Base-by-base conservation (phyloP, 2,113 vertebrate genomes). In the Vicugna pacos region DNA sequence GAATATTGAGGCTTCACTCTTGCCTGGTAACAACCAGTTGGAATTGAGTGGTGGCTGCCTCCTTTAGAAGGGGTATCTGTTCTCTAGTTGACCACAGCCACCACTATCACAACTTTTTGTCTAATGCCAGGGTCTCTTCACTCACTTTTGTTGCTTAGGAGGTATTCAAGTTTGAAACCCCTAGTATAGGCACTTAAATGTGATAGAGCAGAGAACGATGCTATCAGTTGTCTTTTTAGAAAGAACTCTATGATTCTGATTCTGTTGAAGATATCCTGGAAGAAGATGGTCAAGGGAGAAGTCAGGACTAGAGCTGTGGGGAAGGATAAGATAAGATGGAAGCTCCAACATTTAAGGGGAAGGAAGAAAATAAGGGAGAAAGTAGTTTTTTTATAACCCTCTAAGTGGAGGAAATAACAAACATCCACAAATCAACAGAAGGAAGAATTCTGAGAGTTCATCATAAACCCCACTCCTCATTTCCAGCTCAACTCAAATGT, bases 371-470 rank as follows among this genome's bases (percentile, higher is more conserved):
- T 62, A 35, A n/a, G 15, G 84, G 10, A 79, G 6, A 58, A 65
- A 35, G 0, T 72, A 76, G 28, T 82, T n/a, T 15, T 15, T 52
- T 77, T 76, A 72, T 73, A 89, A 76, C 20, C n/a, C 2, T 83
- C 16, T 73, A 82, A 77, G 52, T 54, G 48, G 7, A 94, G 16
- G 11, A 95, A 97, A 92, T 73, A 83, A 16, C 62, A 94, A 73
- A 46, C 54, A 56, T 38, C 20, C n/a, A 89, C 24, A 96, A 38
- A 85, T 82, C 24, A 62, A n/a, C 28, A 97, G 28, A 84, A 10
- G 24, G 22, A 80, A 76, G 10, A 91, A 85, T 17, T 87, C 46
- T 83, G 22, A 64, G 6, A 14, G 28, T 72, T 80, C 82, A 86
- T 54, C 20, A 52, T 86, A 91, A 79, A 13, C 6, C 14, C 50